phyloP scores from a whole-genome alignment of 2,797 vertebrate genomes.

The Apodemus agrarius region DNA sequence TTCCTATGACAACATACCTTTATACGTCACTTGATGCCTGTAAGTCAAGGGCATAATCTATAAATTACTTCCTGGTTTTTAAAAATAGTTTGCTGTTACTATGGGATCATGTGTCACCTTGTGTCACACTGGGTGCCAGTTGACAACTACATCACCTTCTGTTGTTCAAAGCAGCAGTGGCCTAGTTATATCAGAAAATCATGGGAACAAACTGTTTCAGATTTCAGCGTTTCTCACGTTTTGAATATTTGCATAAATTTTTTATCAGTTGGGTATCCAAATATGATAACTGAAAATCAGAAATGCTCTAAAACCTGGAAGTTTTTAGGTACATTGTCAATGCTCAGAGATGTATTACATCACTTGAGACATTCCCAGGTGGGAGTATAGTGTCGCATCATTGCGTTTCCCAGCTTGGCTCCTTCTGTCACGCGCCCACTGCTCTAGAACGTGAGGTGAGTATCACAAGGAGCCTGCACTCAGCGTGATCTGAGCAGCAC shows the following conservation, averaged over 20 bases:
- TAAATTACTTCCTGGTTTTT: background rate
- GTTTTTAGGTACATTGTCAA: background rate
- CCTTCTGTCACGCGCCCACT: background rate
- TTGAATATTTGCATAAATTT: background rate
- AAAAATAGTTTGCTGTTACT: background rate
- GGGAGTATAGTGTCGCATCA: background rate
- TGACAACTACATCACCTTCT: background rate
- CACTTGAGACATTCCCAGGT: background rate
- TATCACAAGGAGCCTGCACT: background rate
- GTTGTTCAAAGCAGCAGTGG: background rate
- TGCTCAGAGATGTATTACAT: background rate
- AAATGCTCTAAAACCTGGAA: background rate
- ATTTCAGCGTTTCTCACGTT: background rate
- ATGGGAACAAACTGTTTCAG: background rate
- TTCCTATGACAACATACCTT: background rate
- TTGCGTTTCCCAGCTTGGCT: background rate
- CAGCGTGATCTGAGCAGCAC: background rate
- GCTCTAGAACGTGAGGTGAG: background rate
- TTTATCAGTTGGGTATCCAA: background rate
- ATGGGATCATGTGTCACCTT: background rate
- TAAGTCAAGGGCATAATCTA: background rate
- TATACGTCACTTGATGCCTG: background rate
- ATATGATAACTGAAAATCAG: background rate
- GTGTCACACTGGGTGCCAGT: background rate
- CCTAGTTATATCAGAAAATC: background rate